Evolutionary conservation across 2,113 vertebrate genomes (phyloP).

Genomic region (Centropus unirufus): DNA sequence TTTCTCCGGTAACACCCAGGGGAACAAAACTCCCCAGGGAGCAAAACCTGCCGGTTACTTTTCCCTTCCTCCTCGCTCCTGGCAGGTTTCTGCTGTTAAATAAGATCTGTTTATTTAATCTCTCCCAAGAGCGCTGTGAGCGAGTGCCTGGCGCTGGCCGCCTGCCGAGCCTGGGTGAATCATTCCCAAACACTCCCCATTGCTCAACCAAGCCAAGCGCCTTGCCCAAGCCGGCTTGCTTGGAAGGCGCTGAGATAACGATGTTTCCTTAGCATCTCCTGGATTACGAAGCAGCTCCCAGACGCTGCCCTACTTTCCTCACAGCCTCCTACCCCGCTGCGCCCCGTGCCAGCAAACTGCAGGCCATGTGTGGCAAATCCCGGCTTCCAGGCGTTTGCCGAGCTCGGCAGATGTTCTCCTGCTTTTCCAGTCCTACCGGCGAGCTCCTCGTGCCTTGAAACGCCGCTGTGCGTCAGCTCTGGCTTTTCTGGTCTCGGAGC

Average conservation of each 20-base stretch:
- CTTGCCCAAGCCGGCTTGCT: not conserved
- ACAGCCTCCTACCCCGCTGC: not conserved
- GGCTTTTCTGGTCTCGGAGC: conserved; percentile 33
- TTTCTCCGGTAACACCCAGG: not conserved
- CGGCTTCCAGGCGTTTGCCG: conserved; percentile 14
- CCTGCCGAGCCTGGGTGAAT: not conserved
- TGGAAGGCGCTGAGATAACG: not conserved
- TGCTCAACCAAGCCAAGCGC: not conserved
- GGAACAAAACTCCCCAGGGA: not conserved
- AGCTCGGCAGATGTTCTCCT: conserved; percentile 60
- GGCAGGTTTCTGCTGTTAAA: not conserved
- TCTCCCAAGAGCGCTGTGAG: not conserved
- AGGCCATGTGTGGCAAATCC: not conserved
- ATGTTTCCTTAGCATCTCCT: conserved; percentile 9
- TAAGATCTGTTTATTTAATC: not conserved
- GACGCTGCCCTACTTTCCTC: conserved; percentile 49
- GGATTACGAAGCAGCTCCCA: not conserved
- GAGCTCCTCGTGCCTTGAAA: not conserved
- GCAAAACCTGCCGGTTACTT: not conserved
- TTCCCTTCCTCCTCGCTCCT: not conserved
- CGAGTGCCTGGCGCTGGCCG: not conserved
- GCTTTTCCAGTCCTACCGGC: conserved; percentile 57
- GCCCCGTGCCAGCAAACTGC: not conserved
- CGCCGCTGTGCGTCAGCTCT: not conserved
- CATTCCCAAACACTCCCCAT: not conserved